Percentiles rank a stretch among this genome's conserved stretches.
Evolutionary conservation across 2,113 vertebrate genomes (phyloP).

Genomic region (Ammodytes marinus): DNA sequence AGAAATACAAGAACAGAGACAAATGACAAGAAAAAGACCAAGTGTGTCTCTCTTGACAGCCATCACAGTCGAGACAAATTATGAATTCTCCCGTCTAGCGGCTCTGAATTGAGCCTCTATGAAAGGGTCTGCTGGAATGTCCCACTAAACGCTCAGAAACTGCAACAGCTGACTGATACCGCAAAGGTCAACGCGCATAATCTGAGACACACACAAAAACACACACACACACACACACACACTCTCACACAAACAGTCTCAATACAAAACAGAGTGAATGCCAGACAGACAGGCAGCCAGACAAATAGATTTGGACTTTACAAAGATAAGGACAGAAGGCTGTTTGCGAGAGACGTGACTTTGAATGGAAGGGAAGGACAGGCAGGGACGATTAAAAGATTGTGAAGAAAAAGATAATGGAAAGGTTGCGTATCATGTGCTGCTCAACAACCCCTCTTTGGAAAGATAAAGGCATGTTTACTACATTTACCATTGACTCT

Average conservation of each 20-base stretch:
- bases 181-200: slow-evolving; percentile 76
- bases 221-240: too few relatives aligned
- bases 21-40: neutral
- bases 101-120: slow-evolving; percentile 63
- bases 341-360: neutral
- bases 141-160: slow-evolving; percentile 62
- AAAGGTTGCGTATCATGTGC: neutral
- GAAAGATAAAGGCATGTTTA: neutral
- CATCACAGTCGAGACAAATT: slow-evolving; percentile 22
- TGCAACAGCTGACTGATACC: slow-evolving; percentile 73
- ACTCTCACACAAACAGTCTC: slow-evolving; percentile 57
- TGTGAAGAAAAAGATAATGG: neutral
- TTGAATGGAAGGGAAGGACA: neutral
- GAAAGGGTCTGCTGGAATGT: slow-evolving; percentile 67
- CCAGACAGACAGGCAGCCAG: slow-evolving; percentile 24
- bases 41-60: neutral
- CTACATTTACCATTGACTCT: neutral
- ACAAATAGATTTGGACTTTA: slow-evolving; percentile 3
- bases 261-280: slow-evolving; percentile 31
- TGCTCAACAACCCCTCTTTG: neutral
- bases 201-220: slow-evolving; percentile 66
- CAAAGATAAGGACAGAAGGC: slow-evolving; percentile 6
- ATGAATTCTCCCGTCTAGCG: slow-evolving; percentile 18
- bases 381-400: neutral
- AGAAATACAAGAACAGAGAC: neutral